These are phyloP conservation scores for Stegastes partitus DNA, from an alignment of 2,113 vertebrate genomes.

Conservation along the genomic window DNA sequence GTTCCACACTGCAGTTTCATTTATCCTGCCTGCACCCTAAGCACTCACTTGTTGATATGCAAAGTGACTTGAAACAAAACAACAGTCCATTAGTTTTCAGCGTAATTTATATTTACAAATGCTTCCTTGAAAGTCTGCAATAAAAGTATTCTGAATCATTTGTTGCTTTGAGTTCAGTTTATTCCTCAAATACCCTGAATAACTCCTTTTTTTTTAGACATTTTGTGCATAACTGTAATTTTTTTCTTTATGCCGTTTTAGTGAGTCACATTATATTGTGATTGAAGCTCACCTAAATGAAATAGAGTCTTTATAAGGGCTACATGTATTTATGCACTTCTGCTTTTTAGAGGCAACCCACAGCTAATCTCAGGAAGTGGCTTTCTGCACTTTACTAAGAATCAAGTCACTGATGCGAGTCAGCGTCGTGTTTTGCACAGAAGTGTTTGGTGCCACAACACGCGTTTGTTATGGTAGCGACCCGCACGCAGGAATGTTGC, in stretches of 20 bases:
- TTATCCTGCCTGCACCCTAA: slow-evolving; percentile 1
- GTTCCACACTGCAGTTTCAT: too few relatives aligned
- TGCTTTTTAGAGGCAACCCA: too few relatives aligned
- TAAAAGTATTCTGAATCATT: slow-evolving; percentile 51
- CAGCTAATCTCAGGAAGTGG: too few relatives aligned
- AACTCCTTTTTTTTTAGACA: not conserved
- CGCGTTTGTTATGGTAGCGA: not conserved
- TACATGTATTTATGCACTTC: too few relatives aligned
- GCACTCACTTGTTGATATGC: slow-evolving; percentile 42
- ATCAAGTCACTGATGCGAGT: too few relatives aligned
- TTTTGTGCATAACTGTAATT: not conserved
- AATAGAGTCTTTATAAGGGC: too few relatives aligned
- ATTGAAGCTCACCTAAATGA: too few relatives aligned
- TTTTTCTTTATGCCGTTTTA: not conserved
- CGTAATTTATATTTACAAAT: slow-evolving; percentile 49
- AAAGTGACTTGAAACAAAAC: slow-evolving; percentile 34
- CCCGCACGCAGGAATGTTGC: not conserved
- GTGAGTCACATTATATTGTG: too few relatives aligned
- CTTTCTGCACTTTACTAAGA: too few relatives aligned
- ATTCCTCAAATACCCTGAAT: slow-evolving; percentile 1
- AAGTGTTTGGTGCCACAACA: not conserved
- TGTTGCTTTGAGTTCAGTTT: not conserved
- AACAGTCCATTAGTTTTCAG: slow-evolving; percentile 39
- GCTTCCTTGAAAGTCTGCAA: slow-evolving; percentile 50
- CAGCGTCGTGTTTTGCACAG: too few relatives aligned